A percentile compares a stretch with the other conserved stretches of the same genome.
Conservation (phyloP, 2,797 vertebrate genomes). For the Iguana delicatissima region DNA sequence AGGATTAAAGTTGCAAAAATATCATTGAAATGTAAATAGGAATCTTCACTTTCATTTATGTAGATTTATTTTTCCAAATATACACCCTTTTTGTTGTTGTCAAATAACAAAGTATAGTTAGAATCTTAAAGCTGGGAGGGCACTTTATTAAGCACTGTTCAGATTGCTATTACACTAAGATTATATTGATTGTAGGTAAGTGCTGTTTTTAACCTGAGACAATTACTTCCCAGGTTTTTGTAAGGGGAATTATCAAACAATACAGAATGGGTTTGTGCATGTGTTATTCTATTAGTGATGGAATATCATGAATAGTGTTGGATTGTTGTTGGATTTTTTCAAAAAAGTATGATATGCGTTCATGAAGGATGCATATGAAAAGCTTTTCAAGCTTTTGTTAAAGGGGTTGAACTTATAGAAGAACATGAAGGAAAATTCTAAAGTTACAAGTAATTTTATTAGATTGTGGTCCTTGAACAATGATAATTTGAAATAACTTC, state of each 20-base stretch:
- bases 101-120: neutral
- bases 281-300: slow-evolving; percentile 2
- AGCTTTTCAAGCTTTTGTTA: neutral
- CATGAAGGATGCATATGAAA: neutral
- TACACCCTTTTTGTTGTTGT: slow-evolving; percentile 7
- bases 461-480: neutral
- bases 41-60: neutral
- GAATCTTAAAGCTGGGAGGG: neutral
- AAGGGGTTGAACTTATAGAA: neutral
- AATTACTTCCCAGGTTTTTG: slow-evolving; percentile 31
- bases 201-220: neutral
- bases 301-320: neutral
- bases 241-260: neutral
- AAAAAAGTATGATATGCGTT: neutral
- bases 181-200: neutral
- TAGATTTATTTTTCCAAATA: neutral
- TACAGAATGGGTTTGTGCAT: neutral
- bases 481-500: neutral
- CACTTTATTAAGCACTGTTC: slow-evolving; percentile 23
- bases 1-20: neutral
- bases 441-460: neutral
- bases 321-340: neutral
- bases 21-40: neutral
- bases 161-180: neutral
- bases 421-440: neutral